Conservation (phyloP, 2,888 invertebrate species). For the Parnassius apollo region DNA sequence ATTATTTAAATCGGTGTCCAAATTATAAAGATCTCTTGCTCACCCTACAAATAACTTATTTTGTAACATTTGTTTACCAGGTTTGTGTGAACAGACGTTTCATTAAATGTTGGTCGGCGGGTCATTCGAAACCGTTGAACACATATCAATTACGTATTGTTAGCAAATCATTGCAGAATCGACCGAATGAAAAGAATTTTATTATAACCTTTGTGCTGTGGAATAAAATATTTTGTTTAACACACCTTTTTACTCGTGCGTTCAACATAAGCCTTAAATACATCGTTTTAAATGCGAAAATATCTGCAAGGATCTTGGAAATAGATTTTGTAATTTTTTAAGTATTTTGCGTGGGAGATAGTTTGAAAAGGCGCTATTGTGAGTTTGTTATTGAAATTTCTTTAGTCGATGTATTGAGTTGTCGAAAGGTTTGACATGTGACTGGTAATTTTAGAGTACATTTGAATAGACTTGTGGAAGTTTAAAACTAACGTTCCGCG, state of each 20-base stretch:
- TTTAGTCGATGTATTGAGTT: slow-evolving; percentile 41
- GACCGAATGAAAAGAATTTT: slow-evolving; percentile 58
- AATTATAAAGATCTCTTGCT: slow-evolving; percentile 31
- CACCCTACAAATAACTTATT: not conserved
- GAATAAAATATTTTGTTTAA: slow-evolving; percentile 39
- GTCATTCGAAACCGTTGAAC: slow-evolving; percentile 62
- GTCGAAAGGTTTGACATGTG: slow-evolving; percentile 43
- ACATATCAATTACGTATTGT: slow-evolving; percentile 74
- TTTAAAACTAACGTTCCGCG: not conserved
- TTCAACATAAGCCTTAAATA: slow-evolving; percentile 21
- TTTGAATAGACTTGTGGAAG: slow-evolving; percentile 1
- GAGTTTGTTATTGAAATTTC: slow-evolving; percentile 49
- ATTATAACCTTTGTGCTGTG: slow-evolving; percentile 48
- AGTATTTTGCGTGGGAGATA: slow-evolving; percentile 43
- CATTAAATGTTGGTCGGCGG: slow-evolving; percentile 1
- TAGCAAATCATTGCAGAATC: slow-evolving; percentile 56
- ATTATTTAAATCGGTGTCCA: slow-evolving; percentile 35
- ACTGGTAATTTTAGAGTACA: slow-evolving; percentile 31
- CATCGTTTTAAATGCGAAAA: not conserved
- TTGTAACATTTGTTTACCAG: not conserved
- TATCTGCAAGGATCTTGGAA: not conserved
- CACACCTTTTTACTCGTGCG: slow-evolving; percentile 22
- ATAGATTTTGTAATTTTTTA: slow-evolving; percentile 27
- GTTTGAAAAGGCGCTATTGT: slow-evolving; percentile 37
- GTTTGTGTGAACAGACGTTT: not conserved